Base-by-base conservation (phyloP, 1,140 invertebrate species). In the Tribolium castaneum region DNA sequence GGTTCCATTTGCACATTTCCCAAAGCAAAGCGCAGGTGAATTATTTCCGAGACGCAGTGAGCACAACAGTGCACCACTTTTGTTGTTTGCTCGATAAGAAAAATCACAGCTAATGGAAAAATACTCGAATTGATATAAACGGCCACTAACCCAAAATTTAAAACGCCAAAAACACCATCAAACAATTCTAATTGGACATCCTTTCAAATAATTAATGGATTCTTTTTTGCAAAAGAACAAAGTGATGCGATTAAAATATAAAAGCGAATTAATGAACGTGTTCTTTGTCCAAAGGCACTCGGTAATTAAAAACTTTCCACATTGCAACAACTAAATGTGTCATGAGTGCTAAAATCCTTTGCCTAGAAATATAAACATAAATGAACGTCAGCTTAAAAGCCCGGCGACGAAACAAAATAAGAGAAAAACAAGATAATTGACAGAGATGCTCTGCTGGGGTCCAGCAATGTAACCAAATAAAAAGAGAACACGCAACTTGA, bases 1-100 rank as follows among this genome's bases (percentile, higher is more conserved):
- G 22, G n/a, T 66, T 66, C 59, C 59, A 66, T 66, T 66, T 66
- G 59, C 59, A 35, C 59, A 66, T 35, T 66, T 66, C 30, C 25
- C 59, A 66, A 66, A 34, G 13, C 16, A 19, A 30, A 59, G 54
- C 54, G 16, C 59, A 35, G 25, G 59, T 66, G 59, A 66, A 66
- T 66, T 66, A 66, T 66, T 66, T 66, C 59, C 59, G 59, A 35
- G 25, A 66, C 59, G 30, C 59, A 22, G 39, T 45, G 39, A 45
- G n/a, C 39, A 45, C 39, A 34, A 19, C 22, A 66, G 25, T 66
- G 30, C 59, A 13, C 59, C 14, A 59, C 19, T 59, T 66, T 30
- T 45, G 9, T 45, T 45, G 5, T 45, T 45, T 7, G n/a, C 30
- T 14, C n/a, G 25, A 12, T 14, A 25, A 35, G n/a, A 35, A 66